phyloP scores from a whole-genome alignment of 2,888 invertebrate genomes.

The Serrognathus titanus region DNA sequence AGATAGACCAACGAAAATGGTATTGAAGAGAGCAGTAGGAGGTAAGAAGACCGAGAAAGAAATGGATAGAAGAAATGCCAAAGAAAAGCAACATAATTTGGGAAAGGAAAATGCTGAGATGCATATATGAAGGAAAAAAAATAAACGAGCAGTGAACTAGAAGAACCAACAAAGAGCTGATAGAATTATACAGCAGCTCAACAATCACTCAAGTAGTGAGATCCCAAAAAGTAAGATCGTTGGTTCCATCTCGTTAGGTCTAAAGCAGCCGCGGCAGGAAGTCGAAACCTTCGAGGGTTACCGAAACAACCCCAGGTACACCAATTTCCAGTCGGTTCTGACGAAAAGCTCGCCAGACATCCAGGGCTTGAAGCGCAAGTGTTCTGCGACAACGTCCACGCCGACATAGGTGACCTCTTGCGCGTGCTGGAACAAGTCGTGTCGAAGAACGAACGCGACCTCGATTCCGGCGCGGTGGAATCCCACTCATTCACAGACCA shows the following conservation, averaged over 20 bases:
- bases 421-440: slow-evolving; percentile 21
- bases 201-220: no score
- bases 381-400: slow-evolving; percentile 17
- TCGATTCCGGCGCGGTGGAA: slow-evolving; percentile 32
- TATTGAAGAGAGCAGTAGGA: no score
- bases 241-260: slow-evolving; percentile 5
- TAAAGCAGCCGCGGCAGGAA: slow-evolving; percentile 10
- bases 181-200: no score
- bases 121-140: no score
- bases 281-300: slow-evolving; percentile 20
- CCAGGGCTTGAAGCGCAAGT: slow-evolving; percentile 14
- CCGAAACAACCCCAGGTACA: slow-evolving; percentile 16
- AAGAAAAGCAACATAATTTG: no score
- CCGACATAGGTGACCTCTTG: slow-evolving; percentile 19
- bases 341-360: slow-evolving; percentile 15
- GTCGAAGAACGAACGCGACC: slow-evolving; percentile 20
- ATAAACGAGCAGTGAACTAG: no score
- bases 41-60: no score
- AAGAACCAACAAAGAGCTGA: no score
- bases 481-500: slow-evolving; percentile 30
- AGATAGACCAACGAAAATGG: no score
- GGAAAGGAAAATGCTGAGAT: no score
- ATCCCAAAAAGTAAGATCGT: no score
- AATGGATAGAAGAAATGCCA: no score
- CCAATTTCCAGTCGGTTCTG: slow-evolving; percentile 18